Base-by-base conservation (phyloP, 2,797 vertebrate species). In the Pseudotriccus pelzelni region DNA sequence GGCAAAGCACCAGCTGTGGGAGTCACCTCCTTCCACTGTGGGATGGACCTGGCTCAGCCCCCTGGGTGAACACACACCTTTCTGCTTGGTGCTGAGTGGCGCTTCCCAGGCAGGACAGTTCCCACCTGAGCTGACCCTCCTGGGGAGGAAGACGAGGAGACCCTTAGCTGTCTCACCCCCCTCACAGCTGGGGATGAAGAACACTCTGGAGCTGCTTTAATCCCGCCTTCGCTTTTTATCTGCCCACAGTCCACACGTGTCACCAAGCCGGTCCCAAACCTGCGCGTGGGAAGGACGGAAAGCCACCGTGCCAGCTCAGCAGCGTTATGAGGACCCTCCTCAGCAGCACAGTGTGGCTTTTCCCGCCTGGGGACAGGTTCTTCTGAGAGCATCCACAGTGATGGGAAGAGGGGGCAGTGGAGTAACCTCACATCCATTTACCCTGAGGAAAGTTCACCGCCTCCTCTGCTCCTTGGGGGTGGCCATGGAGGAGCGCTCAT, bases 241-340 rank as follows among this genome's bases (percentile, higher is more conserved):
- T 53, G 47, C 17, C 43, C 24, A 3, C 14, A 22, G 63, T 11
- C 23, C 32, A 60, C 62, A 17, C 8, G 7, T 30, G 25, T 46
- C 39, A 50, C n/a, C 41, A 60, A 25, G 20, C 5, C 36, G 55
- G 30, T 46, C n/a, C 69, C 50, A 75, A 41, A 66, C 14, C n/a
- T 6, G 23, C 23, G 20, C 10, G 12, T 6, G 2, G 30, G n/a
- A 49, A 37, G 19, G 55, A 74, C 18, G 17, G 41, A 70, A 30
- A 80, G 32, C 27, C 34, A 30, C 62, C 0, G 0, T 0, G 0
- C 17, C 37, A 37, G 23, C 72, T 62, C 46, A 55, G 50, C 30
- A 24, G 17, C 0, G 1, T 32, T 36, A 30, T 1, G 7, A 60
- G 32, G 25, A 62, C 16, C 10, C 20, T 50, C 7, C 37, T 56